These are phyloP conservation scores for Passer domesticus DNA, from an alignment of 2,113 vertebrate species.

Conservation along the genomic window DNA sequence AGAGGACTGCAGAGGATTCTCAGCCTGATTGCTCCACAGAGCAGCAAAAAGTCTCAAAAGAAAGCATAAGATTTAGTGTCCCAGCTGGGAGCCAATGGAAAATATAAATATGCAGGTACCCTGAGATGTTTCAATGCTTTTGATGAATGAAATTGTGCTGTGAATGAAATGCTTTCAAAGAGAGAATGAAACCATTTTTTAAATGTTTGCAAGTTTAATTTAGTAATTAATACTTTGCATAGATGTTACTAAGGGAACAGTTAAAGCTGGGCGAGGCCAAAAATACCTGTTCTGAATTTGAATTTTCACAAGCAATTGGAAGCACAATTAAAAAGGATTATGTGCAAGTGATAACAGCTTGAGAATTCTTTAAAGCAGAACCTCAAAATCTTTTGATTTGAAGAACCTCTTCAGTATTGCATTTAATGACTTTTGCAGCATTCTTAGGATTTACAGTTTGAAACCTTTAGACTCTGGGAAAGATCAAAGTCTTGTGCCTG, in stretches of 20 bases:
- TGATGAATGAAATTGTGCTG: neutral
- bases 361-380: neutral
- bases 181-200: neutral
- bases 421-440: neutral
- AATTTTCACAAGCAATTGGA: slow-evolving; percentile 6
- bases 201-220: neutral
- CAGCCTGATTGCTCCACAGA: neutral
- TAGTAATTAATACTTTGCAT: slow-evolving; percentile 2
- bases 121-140: neutral
- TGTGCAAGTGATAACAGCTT: neutral
- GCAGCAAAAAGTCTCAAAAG: neutral
- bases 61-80: neutral
- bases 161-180: neutral
- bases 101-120: neutral
- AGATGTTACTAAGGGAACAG: neutral
- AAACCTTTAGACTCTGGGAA: neutral
- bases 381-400: neutral
- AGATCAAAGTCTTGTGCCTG: neutral
- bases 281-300: slow-evolving; percentile 15
- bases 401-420: neutral
- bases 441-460: neutral
- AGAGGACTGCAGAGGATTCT: neutral
- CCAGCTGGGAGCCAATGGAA: neutral
- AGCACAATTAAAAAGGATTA: neutral
- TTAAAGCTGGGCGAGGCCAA: neutral